Evolutionary conservation across 2,888 invertebrate species (phyloP), one percentile per base, ranked within the genome.

Genomic region (Agrenia bidenticulata): DNA sequence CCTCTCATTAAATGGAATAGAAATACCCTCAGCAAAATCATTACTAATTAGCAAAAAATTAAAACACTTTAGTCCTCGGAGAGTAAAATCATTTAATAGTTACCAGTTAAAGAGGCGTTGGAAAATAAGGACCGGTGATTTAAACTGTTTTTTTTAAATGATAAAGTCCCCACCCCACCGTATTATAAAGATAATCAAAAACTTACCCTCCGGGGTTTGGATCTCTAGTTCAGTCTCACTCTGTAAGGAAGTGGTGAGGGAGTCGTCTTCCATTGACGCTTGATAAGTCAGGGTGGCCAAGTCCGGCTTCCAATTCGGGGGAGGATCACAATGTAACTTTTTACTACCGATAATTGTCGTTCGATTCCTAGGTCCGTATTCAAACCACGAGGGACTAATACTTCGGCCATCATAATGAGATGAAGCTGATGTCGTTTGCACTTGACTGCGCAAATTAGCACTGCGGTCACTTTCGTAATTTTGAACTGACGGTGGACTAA

Each of bases 271-370:
- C 45, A 45, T n/a, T 17, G 45, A 45, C n/a, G 51, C 2, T 23
- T 51, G 17, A 15, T 51, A 64, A 24, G 62, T 64, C n/a, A 69
- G 58, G 11, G 67, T 60, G 32, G 69, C 55, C 42, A 69, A 54
- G 60, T 71, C 69, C 17, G 74, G 73, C 41, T 70, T 72, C 76
- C 76, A 76, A 42, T 68, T 72, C 5, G 71, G 71, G 13, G 76
- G 76, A 17, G 76, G 76, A 70, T 76, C 87, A 80, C 89, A 89
- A 82, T 90, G 90, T 77, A 90, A 84, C 81, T 87, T 86, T 80
- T 87, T 87, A 83, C 89, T 87, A 82, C 90, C 90, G 77, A 88
- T 85, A 78, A 89, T 87, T 83, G 88, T 86, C 75, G 86, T 82
- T 80, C 88, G 86, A 83, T 90, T 90, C 79, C 89, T 89, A 74